These are phyloP conservation scores for Brachirus orientalis DNA, from an alignment of 2,113 vertebrate species.

Conservation along the genomic window DNA sequence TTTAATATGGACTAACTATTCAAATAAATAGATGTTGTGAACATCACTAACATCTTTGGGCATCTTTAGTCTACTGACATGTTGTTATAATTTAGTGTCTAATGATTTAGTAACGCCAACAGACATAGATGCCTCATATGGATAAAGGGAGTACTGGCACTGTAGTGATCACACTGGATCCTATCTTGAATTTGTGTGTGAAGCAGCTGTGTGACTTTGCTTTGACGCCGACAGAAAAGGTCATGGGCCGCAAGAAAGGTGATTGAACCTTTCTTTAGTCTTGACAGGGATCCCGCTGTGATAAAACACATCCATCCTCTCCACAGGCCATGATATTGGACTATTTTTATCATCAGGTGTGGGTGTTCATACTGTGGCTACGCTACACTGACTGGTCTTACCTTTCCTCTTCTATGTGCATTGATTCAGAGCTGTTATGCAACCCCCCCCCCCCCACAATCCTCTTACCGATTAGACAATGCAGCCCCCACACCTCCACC, in stretches of 20 bases:
- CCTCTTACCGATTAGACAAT: slow-evolving; percentile 58
- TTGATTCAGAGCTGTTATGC: slow-evolving; percentile 73
- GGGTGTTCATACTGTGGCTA: slow-evolving; percentile 56
- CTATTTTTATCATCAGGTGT: slow-evolving; percentile 70
- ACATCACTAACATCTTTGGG: too few relatives aligned
- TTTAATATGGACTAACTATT: too few relatives aligned
- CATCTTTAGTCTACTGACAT: too few relatives aligned
- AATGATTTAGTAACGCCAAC: too few relatives aligned
- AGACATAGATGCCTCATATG: too few relatives aligned
- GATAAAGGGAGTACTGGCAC: too few relatives aligned
- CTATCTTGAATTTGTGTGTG: background rate
- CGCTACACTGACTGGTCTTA: slow-evolving; percentile 43
- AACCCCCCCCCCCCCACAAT: slow-evolving; percentile 65
- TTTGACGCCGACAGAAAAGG: background rate
- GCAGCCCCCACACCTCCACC: slow-evolving; percentile 67
- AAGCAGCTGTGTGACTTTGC: background rate
- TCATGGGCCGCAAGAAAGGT: slow-evolving; percentile 1
- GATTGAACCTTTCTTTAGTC: background rate
- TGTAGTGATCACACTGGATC: slow-evolving; percentile 5
- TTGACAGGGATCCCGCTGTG: slow-evolving; percentile 11
- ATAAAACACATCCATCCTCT: slow-evolving; percentile 32
- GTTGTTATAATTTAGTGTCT: too few relatives aligned
- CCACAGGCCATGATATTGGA: slow-evolving; percentile 3
- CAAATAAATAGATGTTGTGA: too few relatives aligned
- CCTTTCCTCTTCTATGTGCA: slow-evolving; percentile 52